Evolutionary conservation across 2,113 vertebrate species (phyloP), one percentile per base, ranked within the genome.

Genomic region (Furnarius figulus): DNA sequence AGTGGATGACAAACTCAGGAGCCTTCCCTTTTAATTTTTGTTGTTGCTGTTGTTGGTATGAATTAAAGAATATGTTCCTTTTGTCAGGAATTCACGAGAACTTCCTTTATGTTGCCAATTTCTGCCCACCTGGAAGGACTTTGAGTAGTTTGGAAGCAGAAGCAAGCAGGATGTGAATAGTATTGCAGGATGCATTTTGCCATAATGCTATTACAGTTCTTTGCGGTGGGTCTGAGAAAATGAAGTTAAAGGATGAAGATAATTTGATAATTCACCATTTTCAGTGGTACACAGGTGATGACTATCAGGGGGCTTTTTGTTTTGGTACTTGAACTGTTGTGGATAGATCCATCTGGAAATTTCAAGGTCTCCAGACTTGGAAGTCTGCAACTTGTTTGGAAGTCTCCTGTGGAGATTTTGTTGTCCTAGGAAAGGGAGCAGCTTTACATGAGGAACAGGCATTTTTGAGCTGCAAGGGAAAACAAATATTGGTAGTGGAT

Each of bases 131-230:
- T 39, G 30, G 24, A 79, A 82, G n/a, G n/a, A 44, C 28, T 85
- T 40, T 28, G 50, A 40, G 37, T 52, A 68, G 13, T 90, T 62
- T 62, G 55, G 37, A 68, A 77, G 65, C 20, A 81, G 65, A 89
- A 62, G 37, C 40, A 65, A 70, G 52, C 1, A 8, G 44, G 21
- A 53, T 20, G 24, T 20, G n/a, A 46, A 27, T 40, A 5, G 21
- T 47, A 30, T 18, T 35, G 28, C 21, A 46, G 46, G 4, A 18
- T 63, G 8, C 1, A 0, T 89, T 93, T 89, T 11, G n/a, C 22
- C 5, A 1, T 46, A 56, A 59, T 58, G 18, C n/a, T 0, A 0
- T 61, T 89, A 40, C 28, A 31, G 19, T 39, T 84, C 44, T 40
- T 91, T 21, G 59, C 63, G 53, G 23, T 90, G n/a, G 10, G 15